Conservation (phyloP, 1,140 invertebrate species). For the Drosophila rhopaloa region DNA sequence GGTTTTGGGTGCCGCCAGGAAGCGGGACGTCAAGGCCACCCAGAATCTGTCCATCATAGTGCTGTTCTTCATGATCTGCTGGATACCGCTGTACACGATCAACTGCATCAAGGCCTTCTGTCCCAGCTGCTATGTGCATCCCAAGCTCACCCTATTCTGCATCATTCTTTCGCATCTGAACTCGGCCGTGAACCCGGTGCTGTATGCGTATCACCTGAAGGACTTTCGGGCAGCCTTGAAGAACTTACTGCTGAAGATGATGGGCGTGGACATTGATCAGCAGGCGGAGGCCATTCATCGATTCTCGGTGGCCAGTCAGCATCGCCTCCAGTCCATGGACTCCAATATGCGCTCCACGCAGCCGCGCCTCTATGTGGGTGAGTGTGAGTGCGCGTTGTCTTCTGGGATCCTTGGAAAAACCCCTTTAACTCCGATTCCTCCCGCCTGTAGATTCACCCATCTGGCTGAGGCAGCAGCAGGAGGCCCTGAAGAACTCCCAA, state of each 20-base stretch:
- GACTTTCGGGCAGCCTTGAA: slow-evolving; percentile 92
- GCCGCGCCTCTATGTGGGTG: slow-evolving; percentile 83
- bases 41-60: slow-evolving; percentile 96
- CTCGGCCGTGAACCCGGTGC: slow-evolving; percentile 93
- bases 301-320: slow-evolving; percentile 83
- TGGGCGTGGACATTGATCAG: slow-evolving; percentile 85
- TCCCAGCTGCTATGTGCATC: slow-evolving; percentile 88
- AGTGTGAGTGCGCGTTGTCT: slow-evolving; percentile 75
- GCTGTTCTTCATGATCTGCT: slow-evolving; percentile 95
- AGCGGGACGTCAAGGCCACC: slow-evolving; percentile 95
- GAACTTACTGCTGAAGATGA: slow-evolving; percentile 87
- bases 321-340: slow-evolving; percentile 78
- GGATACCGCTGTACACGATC: slow-evolving; percentile 96
- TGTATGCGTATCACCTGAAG: slow-evolving; percentile 95
- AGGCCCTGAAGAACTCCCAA: slow-evolving; percentile 72
- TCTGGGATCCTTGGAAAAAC: neutral
- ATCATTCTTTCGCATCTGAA: slow-evolving; percentile 96
- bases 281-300: slow-evolving; percentile 82
- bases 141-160: slow-evolving; percentile 90
- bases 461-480: slow-evolving; percentile 80
- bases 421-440: slow-evolving; percentile 16
- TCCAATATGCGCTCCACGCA: slow-evolving; percentile 79
- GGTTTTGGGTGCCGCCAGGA: slow-evolving; percentile 91
- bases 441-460: slow-evolving; percentile 72
- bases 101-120: slow-evolving; percentile 95